Conservation (phyloP, 2,113 vertebrate species). For the Trematocara unimaculatum region DNA sequence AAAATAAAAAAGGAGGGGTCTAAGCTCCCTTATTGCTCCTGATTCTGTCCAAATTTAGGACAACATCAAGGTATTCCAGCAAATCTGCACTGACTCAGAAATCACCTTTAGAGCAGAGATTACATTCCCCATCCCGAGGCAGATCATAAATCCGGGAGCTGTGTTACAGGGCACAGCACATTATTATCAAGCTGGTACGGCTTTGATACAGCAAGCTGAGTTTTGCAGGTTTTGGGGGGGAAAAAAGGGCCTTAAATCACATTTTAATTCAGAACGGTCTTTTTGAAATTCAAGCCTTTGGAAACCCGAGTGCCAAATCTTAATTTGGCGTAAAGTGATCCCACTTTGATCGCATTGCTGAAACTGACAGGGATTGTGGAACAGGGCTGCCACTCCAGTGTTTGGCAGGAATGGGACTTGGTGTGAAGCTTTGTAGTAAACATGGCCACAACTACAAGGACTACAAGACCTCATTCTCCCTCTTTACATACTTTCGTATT, state of each 20-base stretch:
- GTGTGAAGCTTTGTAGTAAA: conserved; percentile 11
- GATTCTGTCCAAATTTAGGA: neutral
- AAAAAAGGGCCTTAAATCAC: fast-evolving
- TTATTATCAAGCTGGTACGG: neutral
- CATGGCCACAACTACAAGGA: neutral
- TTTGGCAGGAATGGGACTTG: conserved; percentile 1
- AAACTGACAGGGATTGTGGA: conserved; percentile 6
- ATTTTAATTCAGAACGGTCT: neutral
- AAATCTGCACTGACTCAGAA: neutral
- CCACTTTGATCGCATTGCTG: conserved; percentile 27
- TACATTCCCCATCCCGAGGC: neutral
- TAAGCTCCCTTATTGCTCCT: neutral
- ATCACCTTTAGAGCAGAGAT: neutral
- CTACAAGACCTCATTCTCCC: neutral
- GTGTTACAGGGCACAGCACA: neutral
- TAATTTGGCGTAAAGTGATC: conserved; percentile 9
- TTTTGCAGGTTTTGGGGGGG: neutral
- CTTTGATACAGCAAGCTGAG: neutral
- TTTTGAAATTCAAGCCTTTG: conserved; percentile 14
- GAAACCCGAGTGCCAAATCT: conserved; percentile 6
- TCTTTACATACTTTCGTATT: neutral
- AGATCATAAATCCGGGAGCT: conserved; percentile 1
- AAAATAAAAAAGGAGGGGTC: neutral
- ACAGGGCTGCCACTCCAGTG: neutral
- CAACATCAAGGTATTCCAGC: neutral